phyloP scores from a whole-genome alignment of 2,888 invertebrate genomes.

The Bedellia somnulentella region DNA sequence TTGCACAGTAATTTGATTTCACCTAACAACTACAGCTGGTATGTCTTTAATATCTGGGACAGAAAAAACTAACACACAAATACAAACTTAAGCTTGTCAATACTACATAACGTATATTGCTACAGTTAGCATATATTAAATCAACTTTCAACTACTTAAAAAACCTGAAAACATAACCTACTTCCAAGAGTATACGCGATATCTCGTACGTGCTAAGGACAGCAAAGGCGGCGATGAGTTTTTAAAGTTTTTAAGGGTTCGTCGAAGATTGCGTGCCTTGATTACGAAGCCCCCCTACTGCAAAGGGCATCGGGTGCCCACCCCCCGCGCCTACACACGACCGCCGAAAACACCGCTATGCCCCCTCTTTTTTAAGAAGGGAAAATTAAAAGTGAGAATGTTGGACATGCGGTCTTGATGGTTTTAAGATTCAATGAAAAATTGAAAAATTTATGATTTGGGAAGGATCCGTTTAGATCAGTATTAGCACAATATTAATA shows the following conservation, averaged over 20 bases:
- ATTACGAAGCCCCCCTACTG: slow-evolving; percentile 36
- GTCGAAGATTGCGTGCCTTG: slow-evolving; percentile 68
- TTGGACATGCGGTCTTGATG: slow-evolving; percentile 25
- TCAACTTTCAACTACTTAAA: too few species aligned
- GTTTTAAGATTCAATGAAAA: slow-evolving; percentile 24
- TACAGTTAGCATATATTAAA: too few species aligned
- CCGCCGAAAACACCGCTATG: slow-evolving; percentile 38
- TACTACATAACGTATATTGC: too few species aligned
- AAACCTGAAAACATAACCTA: too few species aligned
- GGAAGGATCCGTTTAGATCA: background rate
- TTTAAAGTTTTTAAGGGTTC: slow-evolving; percentile 65
- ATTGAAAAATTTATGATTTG: background rate
- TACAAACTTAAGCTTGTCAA: too few species aligned
- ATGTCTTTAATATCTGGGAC: too few species aligned
- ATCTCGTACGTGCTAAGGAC: too few species aligned
- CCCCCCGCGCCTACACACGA: slow-evolving; percentile 28
- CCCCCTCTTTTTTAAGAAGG: slow-evolving; percentile 60
- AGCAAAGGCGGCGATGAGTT: slow-evolving; percentile 61
- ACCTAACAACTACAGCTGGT: too few species aligned
- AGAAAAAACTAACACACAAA: too few species aligned
- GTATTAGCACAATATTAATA: background rate
- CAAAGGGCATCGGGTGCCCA: slow-evolving; percentile 15
- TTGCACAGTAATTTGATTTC: too few species aligned
- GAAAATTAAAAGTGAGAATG: slow-evolving; percentile 55
- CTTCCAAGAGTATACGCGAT: too few species aligned